These are phyloP conservation scores for Xylocopa sonorina DNA, from an alignment of 1,140 invertebrate species.

Conservation along the genomic window DNA sequence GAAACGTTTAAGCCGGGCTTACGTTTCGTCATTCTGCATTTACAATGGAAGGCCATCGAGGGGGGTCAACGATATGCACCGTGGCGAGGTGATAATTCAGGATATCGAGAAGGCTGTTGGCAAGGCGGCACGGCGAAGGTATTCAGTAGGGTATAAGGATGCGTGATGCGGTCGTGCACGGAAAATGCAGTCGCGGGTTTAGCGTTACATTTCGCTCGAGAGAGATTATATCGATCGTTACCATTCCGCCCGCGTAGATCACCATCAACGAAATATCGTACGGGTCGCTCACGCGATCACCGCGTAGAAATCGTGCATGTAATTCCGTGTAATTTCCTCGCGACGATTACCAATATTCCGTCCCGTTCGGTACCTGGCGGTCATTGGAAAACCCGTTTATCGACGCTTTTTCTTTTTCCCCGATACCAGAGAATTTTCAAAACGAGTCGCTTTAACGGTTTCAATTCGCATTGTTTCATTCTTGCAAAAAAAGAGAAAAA, in stretches of 20 bases:
- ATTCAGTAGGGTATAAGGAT: background rate
- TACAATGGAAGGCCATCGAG: slow-evolving; percentile 26
- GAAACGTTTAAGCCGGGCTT: background rate
- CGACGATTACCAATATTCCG: slow-evolving; percentile 35
- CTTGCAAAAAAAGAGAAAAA: no score
- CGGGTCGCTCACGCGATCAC: slow-evolving; percentile 16
- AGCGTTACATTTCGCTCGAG: slow-evolving; percentile 9
- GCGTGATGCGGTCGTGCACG: background rate
- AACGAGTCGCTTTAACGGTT: no score
- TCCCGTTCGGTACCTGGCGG: background rate
- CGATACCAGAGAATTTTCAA: no score
- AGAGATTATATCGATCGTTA: slow-evolving; percentile 40
- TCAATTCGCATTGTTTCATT: no score
- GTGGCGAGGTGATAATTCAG: slow-evolving; percentile 9
- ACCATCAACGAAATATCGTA: slow-evolving; percentile 32
- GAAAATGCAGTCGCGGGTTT: background rate
- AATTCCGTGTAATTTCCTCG: slow-evolving; percentile 48
- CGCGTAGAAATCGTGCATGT: slow-evolving; percentile 12
- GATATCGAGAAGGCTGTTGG: slow-evolving; percentile 12
- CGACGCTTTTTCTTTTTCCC: background rate
- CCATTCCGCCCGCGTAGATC: slow-evolving; percentile 41
- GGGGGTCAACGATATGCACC: slow-evolving; percentile 31
- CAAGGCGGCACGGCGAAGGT: background rate
- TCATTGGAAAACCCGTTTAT: slow-evolving; percentile 8
- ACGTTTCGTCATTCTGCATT: slow-evolving; percentile 37